Evolutionary conservation across 2,888 invertebrate genomes (phyloP), one percentile per base, ranked within the genome.

Genomic region (Nephrotoma flavescens): DNA sequence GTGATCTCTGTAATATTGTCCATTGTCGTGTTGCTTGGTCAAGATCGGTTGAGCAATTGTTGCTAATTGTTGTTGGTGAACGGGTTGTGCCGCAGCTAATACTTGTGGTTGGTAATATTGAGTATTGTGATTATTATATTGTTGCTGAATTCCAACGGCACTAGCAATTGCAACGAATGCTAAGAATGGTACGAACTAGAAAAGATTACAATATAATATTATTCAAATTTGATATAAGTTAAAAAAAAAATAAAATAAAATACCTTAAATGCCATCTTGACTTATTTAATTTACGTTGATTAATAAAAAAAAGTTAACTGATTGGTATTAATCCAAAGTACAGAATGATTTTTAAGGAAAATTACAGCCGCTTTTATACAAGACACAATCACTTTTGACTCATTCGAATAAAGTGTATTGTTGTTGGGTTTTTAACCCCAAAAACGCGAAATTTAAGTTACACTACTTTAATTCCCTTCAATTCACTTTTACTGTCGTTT

Each of bases 241-340:
- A 3, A 7, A 15, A 42, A n/a, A 42, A 6, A n/a, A n/a, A n/a
- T n/a, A n/a, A n/a, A n/a, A n/a, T n/a, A n/a, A 86, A 89, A 87
- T 86, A 90, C 90, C 89, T 90, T 90, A 87, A 87, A 88, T 86
- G 89, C 89, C 90, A 90, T 90, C 87, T 88, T 87, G 89, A 87
- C 86, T 87, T 47, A 57, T 42, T 86, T 86, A 41, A 2, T 52
- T 86, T 12, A 9, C 3, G 41, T 86, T 86, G 45, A 31, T 86
- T 31, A 41, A 31, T 86, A 84, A 83, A 83, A 84, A 19, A 12
- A 47, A 44, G 45, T 7, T 42, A 44, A 44, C 85, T 85, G 85
- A 44, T 44, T 19, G 42, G 42, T 44, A 44, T 44, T 85, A 85
- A 85, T 85, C 85, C 85, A 85, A 85, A 85, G 44, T 85, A 85